Evolutionary conservation across 2,888 invertebrate species (phyloP), one percentile per base, ranked within the genome.

Genomic region (Rotaria sp.): DNA sequence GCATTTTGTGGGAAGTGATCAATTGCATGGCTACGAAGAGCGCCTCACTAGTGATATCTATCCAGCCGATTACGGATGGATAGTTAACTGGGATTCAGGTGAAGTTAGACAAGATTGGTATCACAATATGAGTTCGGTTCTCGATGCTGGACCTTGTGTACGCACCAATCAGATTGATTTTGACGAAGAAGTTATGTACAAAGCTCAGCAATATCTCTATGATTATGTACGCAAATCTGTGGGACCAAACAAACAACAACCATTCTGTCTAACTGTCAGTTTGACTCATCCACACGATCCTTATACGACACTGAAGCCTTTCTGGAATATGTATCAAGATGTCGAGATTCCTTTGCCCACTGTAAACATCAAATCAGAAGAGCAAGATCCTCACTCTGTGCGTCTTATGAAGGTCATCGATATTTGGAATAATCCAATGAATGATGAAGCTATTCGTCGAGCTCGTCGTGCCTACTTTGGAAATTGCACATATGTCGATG

Each of bases 401-500:
- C 59, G 59, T 30, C 13, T 59, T 11, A n/a, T n/a, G n/a, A n/a
- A 59, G 3, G 59, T 59, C 11, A 59, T 59, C 10, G 59, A 30
- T 30, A 59, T 59, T 52, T 52, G 52, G 59, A 30, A 59, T 59
- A 59, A 59, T 30, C 59, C 59, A 15, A 18, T 59, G 13, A 30
- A 8, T 30, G 30, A n/a, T 2, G n/a, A n/a, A 30, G n/a, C n/a
- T 3, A 59, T 59, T 30, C 59, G n/a, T 30, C n/a, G n/a, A 30
- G 59, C 59, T 59, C 59, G 89, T 59, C 87, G 87, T 30, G 88
- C 88, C 1, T 89, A 89, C 86, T 89, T 88, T 75, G 86, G 87
- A 48, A 85, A 88, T 26, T 86, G 88, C 11, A 87, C 86, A 15
- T 89, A 87, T 80, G 75, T 88, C 21, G 89, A 89, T 84, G 86